Conservation (phyloP, 2,797 vertebrate genomes). For the Pseudomugil tenellus region DNA sequence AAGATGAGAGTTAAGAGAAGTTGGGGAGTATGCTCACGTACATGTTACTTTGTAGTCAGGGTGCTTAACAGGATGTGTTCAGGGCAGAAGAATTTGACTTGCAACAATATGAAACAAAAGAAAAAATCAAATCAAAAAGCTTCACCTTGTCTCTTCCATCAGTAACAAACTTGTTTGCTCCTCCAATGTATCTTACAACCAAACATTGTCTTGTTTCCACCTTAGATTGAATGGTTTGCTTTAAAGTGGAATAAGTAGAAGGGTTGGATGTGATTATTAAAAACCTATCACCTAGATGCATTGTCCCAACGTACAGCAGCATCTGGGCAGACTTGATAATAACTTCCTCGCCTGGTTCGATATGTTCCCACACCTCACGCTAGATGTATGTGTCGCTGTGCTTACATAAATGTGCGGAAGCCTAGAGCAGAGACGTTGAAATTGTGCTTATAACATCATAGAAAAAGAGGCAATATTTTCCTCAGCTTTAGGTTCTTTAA, state of each 20-base stretch:
- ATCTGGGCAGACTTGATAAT: constrained; percentile 59
- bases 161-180: constrained; percentile 29
- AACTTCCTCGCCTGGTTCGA: constrained; percentile 33
- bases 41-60: constrained; percentile 38
- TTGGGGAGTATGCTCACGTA: constrained; percentile 15
- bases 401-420: constrained; percentile 31
- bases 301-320: constrained; percentile 43
- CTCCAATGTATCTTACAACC: constrained; percentile 40
- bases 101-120: constrained; percentile 15
- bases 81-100: constrained; percentile 15
- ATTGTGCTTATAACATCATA: not conserved
- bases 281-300: constrained; percentile 58
- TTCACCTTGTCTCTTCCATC: constrained; percentile 48
- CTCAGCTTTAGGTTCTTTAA: not conserved
- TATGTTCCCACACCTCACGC: constrained; percentile 24
- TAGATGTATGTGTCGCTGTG: constrained; percentile 31
- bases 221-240: constrained; percentile 32
- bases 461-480: not conserved
- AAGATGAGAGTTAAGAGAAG: constrained; percentile 1
- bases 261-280: constrained; percentile 44
- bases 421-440: constrained; percentile 8
- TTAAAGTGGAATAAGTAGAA: constrained; percentile 53
- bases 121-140: constrained; percentile 39
- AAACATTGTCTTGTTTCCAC: constrained; percentile 23
- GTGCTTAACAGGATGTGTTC: constrained; percentile 33